phyloP scores from a whole-genome alignment of 2,113 vertebrate species.

The Thunnus thynnus region DNA sequence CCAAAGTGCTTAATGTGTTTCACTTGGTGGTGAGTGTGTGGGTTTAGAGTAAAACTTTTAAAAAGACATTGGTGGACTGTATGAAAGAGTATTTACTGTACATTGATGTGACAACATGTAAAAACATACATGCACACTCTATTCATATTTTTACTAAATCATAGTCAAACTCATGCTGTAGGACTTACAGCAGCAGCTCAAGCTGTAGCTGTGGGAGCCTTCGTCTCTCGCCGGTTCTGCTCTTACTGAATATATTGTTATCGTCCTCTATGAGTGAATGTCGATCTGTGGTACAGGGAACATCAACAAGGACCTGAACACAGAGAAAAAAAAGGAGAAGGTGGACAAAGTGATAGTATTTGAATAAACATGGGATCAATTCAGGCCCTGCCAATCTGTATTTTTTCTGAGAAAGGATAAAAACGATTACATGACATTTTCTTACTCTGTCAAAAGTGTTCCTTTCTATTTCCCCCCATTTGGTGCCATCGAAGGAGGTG shows the following conservation, averaged over 20 bases:
- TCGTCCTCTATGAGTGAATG: slow-evolving; percentile 92
- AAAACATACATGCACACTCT: background rate
- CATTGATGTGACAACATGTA: background rate
- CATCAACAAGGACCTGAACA: slow-evolving; percentile 94
- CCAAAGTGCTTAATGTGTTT: no score
- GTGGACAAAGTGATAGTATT: background rate
- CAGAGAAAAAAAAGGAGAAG: background rate
- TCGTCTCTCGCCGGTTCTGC: slow-evolving; percentile 89
- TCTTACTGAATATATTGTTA: slow-evolving; percentile 93
- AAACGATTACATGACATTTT: background rate
- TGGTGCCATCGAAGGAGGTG: slow-evolving; percentile 89
- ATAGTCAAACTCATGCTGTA: background rate
- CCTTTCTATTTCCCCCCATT: slow-evolving; percentile 87
- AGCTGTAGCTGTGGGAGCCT: slow-evolving; percentile 91
- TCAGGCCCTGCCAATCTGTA: background rate
- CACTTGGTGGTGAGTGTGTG: no score
- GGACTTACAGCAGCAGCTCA: slow-evolving; percentile 92
- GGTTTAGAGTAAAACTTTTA: no score
- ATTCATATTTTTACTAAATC: background rate
- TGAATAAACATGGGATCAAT: background rate
- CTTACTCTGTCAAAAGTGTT: slow-evolving; percentile 91
- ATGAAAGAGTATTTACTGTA: background rate
- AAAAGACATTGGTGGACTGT: no score
- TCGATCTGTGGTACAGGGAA: slow-evolving; percentile 95
- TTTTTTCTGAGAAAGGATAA: background rate